phyloP scores from a whole-genome alignment of 2,113 vertebrate genomes.

The Jaculus jaculus region DNA sequence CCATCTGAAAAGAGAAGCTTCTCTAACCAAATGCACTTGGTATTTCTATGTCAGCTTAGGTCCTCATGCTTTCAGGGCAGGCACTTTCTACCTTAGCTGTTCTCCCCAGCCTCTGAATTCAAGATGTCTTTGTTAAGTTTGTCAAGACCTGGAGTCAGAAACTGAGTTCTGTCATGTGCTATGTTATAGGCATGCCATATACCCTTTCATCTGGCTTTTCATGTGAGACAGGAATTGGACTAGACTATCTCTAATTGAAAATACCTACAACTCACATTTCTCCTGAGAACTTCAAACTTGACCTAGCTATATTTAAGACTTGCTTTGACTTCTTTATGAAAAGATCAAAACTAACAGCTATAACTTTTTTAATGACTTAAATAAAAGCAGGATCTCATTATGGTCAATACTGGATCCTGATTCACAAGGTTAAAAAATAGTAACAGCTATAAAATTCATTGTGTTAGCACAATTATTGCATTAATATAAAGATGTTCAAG shows the following conservation, averaged over 20 bases:
- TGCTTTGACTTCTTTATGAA: slow-evolving; percentile 14
- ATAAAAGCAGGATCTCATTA: too few species aligned
- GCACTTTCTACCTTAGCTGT: too few species aligned
- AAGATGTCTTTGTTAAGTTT: slow-evolving; percentile 23
- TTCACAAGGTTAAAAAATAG: too few species aligned
- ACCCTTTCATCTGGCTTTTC: neutral
- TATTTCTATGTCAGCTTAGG: too few species aligned
- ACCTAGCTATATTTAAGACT: neutral
- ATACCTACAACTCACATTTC: neutral
- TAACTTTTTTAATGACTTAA: neutral
- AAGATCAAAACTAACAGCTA: slow-evolving; percentile 19
- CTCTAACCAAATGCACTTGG: too few species aligned
- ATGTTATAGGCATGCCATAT: neutral
- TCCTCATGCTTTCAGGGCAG: too few species aligned
- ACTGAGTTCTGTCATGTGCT: neutral
- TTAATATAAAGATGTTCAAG: too few species aligned
- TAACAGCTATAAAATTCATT: too few species aligned
- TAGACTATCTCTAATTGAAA: neutral
- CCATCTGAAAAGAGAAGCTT: too few species aligned
- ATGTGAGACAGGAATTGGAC: neutral
- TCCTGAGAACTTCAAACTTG: slow-evolving; percentile 24
- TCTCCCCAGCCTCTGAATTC: neutral
- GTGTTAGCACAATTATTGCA: slow-evolving; percentile 15
- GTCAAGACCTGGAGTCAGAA: neutral
- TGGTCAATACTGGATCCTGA: too few species aligned